Conservation (phyloP, 2,888 invertebrate genomes). For the Aricia artaxerxes region DNA sequence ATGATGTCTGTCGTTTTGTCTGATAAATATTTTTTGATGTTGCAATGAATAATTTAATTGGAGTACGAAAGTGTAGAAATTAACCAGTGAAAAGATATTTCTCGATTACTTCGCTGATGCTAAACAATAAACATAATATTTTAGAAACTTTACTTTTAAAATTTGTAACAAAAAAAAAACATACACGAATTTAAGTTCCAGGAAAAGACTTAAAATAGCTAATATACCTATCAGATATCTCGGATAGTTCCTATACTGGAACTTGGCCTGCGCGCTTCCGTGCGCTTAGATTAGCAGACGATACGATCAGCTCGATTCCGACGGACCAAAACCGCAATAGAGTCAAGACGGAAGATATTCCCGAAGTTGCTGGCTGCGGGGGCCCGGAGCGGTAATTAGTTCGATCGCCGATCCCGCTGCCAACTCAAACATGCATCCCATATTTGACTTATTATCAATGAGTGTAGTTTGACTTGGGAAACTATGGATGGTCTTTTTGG, state of each 20-base stretch:
- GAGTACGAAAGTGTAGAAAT: too few species aligned
- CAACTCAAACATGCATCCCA: constrained; percentile 58
- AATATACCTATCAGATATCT: background rate
- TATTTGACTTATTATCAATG: constrained; percentile 13
- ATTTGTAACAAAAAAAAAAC: too few species aligned
- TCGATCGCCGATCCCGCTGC: constrained; percentile 54
- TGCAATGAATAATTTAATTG: too few species aligned
- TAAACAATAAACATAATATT: too few species aligned
- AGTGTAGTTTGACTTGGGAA: background rate
- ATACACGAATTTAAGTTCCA: too few species aligned
- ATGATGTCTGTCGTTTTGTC: too few species aligned
- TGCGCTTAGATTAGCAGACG: background rate
- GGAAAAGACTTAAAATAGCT: too few species aligned
- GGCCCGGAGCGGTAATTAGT: constrained; percentile 73
- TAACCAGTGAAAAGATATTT: too few species aligned
- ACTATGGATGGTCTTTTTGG: background rate
- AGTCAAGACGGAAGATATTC: constrained; percentile 48
- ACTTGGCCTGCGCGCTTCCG: too few species aligned
- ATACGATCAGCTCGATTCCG: constrained; percentile 17
- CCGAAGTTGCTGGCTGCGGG: constrained; percentile 55
- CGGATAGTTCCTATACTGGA: background rate
- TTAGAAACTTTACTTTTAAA: too few species aligned
- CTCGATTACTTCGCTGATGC: too few species aligned
- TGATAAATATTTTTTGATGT: too few species aligned
- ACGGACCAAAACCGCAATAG: constrained; percentile 42